A percentile compares a stretch with the other conserved stretches of the same genome.
Evolutionary conservation across 1,140 invertebrate genomes (phyloP).

Genomic region (Pteromalus puparum): DNA sequence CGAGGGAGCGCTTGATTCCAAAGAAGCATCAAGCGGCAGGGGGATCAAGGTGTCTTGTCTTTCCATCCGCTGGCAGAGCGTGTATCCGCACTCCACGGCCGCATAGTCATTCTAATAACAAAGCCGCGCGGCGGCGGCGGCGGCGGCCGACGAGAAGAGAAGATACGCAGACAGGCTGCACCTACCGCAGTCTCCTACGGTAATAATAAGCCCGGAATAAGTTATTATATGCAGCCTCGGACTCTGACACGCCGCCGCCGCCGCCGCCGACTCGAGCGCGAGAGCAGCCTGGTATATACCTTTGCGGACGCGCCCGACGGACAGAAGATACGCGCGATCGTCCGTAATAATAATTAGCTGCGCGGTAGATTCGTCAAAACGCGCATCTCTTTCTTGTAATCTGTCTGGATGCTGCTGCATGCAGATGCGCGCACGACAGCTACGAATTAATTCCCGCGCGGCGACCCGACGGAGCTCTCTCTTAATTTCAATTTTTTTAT

Average conservation of each 20-base stretch:
- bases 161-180: background rate
- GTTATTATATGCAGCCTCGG: slow-evolving; percentile 66
- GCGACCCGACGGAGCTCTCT: slow-evolving; percentile 45
- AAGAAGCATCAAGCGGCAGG: background rate
- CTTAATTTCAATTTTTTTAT: slow-evolving; percentile 52
- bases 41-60: slow-evolving; percentile 30
- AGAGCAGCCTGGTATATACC: background rate
- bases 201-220: slow-evolving; percentile 71
- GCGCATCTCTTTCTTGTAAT: slow-evolving; percentile 2
- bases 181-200: slow-evolving; percentile 61
- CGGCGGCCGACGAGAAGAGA: background rate
- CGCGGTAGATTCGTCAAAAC: slow-evolving; percentile 49
- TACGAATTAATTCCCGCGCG: slow-evolving; percentile 52
- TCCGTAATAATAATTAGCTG: slow-evolving; percentile 50
- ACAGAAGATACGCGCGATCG: slow-evolving; percentile 10
- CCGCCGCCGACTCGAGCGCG: slow-evolving; percentile 20
- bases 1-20: background rate
- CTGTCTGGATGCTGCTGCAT: background rate
- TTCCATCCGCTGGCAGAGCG: background rate
- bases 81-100: background rate
- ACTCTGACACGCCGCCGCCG: slow-evolving; percentile 48
- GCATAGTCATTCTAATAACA: slow-evolving; percentile 30
- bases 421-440: slow-evolving; percentile 42
- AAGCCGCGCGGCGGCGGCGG: slow-evolving; percentile 45
- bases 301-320: background rate